Evolutionary conservation across 1,140 invertebrate genomes (phyloP).

Genomic region (Contarinia nasturtii): DNA sequence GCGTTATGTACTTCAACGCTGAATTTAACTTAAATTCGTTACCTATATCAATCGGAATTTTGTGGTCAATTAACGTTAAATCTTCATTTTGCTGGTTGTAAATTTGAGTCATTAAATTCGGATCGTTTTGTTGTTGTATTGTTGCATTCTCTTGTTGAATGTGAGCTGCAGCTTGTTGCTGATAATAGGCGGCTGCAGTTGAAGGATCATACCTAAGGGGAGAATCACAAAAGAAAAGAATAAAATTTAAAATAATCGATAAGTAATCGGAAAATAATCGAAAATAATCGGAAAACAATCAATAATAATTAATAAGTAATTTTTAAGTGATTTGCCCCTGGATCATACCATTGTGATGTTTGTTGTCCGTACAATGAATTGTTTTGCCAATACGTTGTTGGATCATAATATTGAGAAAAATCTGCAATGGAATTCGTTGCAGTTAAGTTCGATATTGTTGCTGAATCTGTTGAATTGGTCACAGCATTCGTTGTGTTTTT

Average conservation of each 20-base stretch:
- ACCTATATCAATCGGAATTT: too few relatives aligned
- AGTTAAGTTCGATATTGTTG: constrained; percentile 2
- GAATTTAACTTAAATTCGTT: too few relatives aligned
- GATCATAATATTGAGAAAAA: constrained; percentile 49
- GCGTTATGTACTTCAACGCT: too few relatives aligned
- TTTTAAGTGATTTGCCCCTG: too few relatives aligned
- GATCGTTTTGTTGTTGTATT: constrained; percentile 10
- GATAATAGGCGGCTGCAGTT: constrained; percentile 19
- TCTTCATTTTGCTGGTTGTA: constrained; percentile 20
- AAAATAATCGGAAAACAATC: too few relatives aligned
- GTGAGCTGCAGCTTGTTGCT: constrained; percentile 18
- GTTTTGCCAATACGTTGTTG: constrained; percentile 54
- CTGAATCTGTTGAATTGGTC: constrained; percentile 19
- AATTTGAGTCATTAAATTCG: constrained; percentile 14
- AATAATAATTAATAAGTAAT: too few relatives aligned
- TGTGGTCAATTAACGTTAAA: constrained; percentile 11
- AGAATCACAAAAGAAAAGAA: too few relatives aligned
- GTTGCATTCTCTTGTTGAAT: constrained; percentile 4
- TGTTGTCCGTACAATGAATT: constrained; percentile 18
- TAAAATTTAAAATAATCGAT: too few relatives aligned
- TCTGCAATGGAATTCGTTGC: constrained; percentile 16
- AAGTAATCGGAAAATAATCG: too few relatives aligned
- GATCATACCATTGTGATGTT: constrained; percentile 27
- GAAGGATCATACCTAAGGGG: constrained; percentile 18
- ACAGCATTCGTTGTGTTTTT: constrained; percentile 26